phyloP scores from a whole-genome alignment of 2,888 invertebrate genomes.

The Brenthis hecate region DNA sequence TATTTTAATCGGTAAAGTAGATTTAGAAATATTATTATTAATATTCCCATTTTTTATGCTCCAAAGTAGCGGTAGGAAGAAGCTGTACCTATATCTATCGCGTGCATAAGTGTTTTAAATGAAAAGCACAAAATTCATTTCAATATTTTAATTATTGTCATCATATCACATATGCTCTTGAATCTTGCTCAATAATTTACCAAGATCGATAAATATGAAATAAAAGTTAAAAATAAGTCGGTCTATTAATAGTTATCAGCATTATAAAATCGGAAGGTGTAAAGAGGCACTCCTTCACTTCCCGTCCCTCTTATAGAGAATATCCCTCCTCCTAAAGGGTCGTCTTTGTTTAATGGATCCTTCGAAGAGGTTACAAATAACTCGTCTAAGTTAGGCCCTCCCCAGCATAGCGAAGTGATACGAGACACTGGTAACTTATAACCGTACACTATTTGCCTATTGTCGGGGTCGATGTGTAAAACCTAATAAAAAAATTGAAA shows the following conservation, averaged over 20 bases:
- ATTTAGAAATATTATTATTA: too few relatives aligned
- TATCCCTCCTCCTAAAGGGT: slow-evolving; percentile 63
- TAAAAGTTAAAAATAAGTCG: too few relatives aligned
- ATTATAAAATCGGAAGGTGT: slow-evolving; percentile 56
- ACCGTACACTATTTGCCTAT: slow-evolving; percentile 65
- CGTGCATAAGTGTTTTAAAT: too few relatives aligned
- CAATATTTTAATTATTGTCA: too few relatives aligned
- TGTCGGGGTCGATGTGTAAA: slow-evolving; percentile 78
- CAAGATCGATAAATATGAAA: too few relatives aligned
- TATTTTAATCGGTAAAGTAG: too few relatives aligned
- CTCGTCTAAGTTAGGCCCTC: slow-evolving; percentile 84
- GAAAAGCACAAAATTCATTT: too few relatives aligned
- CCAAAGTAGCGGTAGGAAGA: too few relatives aligned
- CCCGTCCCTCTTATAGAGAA: slow-evolving; percentile 65
- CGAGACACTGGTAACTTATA: slow-evolving; percentile 81
- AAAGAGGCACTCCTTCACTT: slow-evolving; percentile 52
- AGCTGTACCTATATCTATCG: too few relatives aligned
- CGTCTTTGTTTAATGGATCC: slow-evolving; percentile 43
- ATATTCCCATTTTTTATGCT: too few relatives aligned
- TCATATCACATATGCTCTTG: too few relatives aligned
- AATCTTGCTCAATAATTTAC: too few relatives aligned
- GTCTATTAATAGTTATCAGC: slow-evolving; percentile 58
- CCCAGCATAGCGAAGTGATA: slow-evolving; percentile 86
- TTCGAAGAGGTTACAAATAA: slow-evolving; percentile 84
- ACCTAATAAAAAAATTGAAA: slow-evolving; percentile 64